phyloP scores from a whole-genome alignment of 2,113 vertebrate genomes.

The Ptilorrhoa leucosticta region DNA sequence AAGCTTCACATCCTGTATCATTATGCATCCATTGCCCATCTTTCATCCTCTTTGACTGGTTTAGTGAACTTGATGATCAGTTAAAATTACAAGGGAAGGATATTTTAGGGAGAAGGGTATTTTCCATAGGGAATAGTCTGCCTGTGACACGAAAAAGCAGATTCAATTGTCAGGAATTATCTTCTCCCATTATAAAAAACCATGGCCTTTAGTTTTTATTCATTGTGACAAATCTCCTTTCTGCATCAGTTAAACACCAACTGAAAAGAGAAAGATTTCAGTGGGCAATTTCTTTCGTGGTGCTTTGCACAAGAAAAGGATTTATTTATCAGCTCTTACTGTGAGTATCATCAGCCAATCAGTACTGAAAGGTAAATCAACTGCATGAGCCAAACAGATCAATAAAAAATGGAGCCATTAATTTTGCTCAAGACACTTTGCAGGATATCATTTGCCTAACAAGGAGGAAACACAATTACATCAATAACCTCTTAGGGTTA shows the following conservation, averaged over 20 bases:
- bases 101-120: not conserved
- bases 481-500: not conserved
- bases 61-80: not conserved
- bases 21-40: not conserved
- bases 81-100: not conserved
- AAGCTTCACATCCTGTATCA: not conserved
- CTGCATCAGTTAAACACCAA: not conserved
- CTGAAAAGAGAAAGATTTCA: not conserved
- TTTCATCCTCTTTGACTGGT: not conserved
- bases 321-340: not conserved
- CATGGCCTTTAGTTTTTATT: not conserved
- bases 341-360: slow-evolving; percentile 27
- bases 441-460: slow-evolving; percentile 38
- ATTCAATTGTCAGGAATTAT: not conserved
- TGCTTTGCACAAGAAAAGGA: not conserved
- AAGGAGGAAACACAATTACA: not conserved
- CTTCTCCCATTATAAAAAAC: not conserved
- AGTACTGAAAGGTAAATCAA: not conserved
- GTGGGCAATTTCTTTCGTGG: not conserved
- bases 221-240: not conserved
- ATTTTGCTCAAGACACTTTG: slow-evolving; percentile 20
- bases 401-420: slow-evolving; percentile 29
- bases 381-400: not conserved
- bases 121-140: not conserved
- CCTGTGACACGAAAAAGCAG: not conserved